Conservation (phyloP, 2,888 invertebrate species). For the Malacosoma neustria region DNA sequence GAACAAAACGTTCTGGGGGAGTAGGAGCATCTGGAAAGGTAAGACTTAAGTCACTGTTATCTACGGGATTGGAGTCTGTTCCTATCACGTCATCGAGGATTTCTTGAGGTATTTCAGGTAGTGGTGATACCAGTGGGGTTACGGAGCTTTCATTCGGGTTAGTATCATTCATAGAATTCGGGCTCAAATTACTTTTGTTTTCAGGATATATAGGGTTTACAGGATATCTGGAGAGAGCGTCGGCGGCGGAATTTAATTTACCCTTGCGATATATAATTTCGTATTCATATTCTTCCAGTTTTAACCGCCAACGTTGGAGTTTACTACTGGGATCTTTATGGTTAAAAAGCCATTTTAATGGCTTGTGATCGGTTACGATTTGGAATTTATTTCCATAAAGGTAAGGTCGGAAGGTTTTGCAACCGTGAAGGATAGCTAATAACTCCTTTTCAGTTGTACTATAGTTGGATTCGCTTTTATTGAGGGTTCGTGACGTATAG, state of each 20-base stretch:
- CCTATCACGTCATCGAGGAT: too few species aligned
- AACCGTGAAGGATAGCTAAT: slow-evolving; percentile 26
- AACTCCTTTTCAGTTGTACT: slow-evolving; percentile 30
- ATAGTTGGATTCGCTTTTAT: slow-evolving; percentile 13
- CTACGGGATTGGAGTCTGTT: too few species aligned
- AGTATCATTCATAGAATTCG: too few species aligned
- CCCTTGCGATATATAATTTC: slow-evolving; percentile 7
- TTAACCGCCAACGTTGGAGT: slow-evolving; percentile 6
- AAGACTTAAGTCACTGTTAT: too few species aligned
- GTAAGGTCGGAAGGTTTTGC: slow-evolving; percentile 21
- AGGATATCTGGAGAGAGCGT: too few species aligned
- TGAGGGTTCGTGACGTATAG: slow-evolving; percentile 16
- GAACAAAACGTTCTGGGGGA: too few species aligned
- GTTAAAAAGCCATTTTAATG: slow-evolving; percentile 14
- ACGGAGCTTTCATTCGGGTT: too few species aligned
- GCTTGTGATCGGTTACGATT: slow-evolving; percentile 31
- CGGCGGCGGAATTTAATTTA: slow-evolving; percentile 7
- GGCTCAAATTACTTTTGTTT: too few species aligned
- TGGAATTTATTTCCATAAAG: slow-evolving; percentile 25
- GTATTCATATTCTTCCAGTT: slow-evolving; percentile 7
- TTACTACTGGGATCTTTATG: slow-evolving; percentile 4
- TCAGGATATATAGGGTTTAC: too few species aligned
- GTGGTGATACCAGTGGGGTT: too few species aligned
- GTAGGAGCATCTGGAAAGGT: too few species aligned
- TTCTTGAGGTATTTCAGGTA: too few species aligned